Conservation (phyloP, 2,888 invertebrate species). For the Idaea dimidiata region DNA sequence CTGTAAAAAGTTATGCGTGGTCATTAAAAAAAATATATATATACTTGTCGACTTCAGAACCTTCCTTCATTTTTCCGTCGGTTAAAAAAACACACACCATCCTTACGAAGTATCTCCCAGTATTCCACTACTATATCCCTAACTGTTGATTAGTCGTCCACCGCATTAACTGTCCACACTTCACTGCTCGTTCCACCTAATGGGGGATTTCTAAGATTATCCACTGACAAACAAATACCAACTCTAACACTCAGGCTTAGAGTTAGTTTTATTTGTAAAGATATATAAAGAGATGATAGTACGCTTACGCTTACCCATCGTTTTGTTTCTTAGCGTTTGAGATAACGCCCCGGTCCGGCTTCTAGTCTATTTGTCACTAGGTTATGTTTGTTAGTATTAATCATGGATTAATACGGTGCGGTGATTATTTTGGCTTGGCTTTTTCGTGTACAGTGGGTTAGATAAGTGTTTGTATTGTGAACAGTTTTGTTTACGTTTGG, state of each 20-base stretch:
- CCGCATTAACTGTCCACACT: conserved; percentile 30
- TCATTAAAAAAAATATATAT: too few species aligned
- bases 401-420: conserved; percentile 15
- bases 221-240: not conserved
- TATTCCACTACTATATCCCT: conserved; percentile 13
- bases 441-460: not conserved
- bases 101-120: not conserved
- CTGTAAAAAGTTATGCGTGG: too few species aligned
- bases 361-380: conserved; percentile 27
- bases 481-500: not conserved
- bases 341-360: conserved; percentile 20
- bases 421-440: not conserved
- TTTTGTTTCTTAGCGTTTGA: conserved; percentile 24
- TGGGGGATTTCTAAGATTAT: conserved; percentile 30
- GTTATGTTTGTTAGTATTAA: conserved; percentile 23
- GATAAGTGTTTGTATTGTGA: not conserved
- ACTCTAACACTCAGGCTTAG: conserved; percentile 7
- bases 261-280: conserved; percentile 7
- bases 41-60: too few species aligned
- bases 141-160: conserved; percentile 27
- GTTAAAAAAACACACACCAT: not conserved
- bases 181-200: conserved; percentile 28
- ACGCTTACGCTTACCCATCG: conserved; percentile 25
- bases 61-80: too few species aligned
- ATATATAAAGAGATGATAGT: conserved; percentile 22